Evolutionary conservation across 2,113 vertebrate species (phyloP).

Genomic region (Phalacrocorax pelagicus): DNA sequence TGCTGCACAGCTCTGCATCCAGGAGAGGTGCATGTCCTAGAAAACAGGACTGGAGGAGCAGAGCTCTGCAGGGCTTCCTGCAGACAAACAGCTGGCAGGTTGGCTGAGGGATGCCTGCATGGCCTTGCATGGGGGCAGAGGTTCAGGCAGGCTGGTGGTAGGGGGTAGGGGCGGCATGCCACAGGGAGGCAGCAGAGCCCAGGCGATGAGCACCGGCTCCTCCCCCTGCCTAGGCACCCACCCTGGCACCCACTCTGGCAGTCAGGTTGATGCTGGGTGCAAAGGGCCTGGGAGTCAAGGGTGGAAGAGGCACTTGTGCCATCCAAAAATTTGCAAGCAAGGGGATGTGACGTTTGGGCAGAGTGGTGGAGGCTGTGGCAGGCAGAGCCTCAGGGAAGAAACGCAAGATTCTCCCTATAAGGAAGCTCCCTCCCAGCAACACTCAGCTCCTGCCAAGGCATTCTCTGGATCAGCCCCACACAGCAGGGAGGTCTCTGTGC

Average conservation of each 20-base stretch:
- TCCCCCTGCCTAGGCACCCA: not conserved
- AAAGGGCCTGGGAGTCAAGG: not conserved
- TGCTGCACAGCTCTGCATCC: not conserved
- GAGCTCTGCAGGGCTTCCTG: not conserved
- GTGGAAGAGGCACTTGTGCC: not conserved
- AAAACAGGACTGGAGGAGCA: not conserved
- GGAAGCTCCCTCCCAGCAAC: not conserved
- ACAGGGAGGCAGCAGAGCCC: constrained; percentile 21
- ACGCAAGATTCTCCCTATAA: not conserved
- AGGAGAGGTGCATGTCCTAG: not conserved
- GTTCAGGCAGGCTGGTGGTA: not conserved
- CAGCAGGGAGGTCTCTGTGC: not conserved
- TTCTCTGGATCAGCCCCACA: not conserved
- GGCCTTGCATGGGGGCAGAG: not conserved
- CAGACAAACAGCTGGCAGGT: not conserved
- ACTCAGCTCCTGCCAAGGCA: not conserved
- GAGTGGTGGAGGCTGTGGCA: not conserved
- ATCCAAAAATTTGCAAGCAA: not conserved
- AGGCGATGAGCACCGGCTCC: not conserved
- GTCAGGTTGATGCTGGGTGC: too few species aligned
- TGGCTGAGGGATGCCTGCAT: rapidly evolving
- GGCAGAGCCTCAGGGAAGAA: not conserved
- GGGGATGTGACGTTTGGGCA: not conserved
- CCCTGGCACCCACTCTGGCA: not conserved
- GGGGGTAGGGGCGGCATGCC: not conserved